phyloP scores from a whole-genome alignment of 1,140 invertebrate genomes.

The Panonychus citri region DNA sequence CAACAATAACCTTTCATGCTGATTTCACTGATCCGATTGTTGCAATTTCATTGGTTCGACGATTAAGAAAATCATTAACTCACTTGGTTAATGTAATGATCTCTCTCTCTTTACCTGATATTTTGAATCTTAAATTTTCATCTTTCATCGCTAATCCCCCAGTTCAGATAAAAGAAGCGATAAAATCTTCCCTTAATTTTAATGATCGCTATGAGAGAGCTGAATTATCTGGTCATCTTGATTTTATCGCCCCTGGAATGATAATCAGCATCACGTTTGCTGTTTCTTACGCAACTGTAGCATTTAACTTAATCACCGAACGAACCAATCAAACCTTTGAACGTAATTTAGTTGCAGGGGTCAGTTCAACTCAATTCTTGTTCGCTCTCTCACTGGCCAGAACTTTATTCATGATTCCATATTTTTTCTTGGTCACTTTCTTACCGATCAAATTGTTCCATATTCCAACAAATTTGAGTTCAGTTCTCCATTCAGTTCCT shows the following conservation, averaged over 20 bases:
- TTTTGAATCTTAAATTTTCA: not conserved
- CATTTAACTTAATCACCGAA: conserved; percentile 70
- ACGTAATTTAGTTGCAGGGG: conserved; percentile 50
- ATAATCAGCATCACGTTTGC: conserved; percentile 90
- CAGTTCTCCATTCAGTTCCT: not conserved
- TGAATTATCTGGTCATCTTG: conserved; percentile 23
- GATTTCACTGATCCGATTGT: not conserved
- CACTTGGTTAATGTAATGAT: not conserved
- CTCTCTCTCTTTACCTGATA: not conserved
- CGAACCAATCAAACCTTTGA: conserved; percentile 67
- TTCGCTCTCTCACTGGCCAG: not conserved
- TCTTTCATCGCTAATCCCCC: not conserved
- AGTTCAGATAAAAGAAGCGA: not conserved
- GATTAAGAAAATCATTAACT: not conserved
- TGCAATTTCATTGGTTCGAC: not conserved
- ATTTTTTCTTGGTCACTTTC: not conserved
- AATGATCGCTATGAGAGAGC: not conserved
- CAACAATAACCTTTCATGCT: not conserved
- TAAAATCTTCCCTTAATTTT: not conserved
- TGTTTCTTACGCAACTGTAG: conserved; percentile 77
- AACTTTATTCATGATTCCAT: not conserved
- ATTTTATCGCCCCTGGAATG: conserved; percentile 82
- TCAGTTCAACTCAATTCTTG: not conserved
- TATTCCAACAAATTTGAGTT: not conserved
- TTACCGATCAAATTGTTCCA: not conserved